These are phyloP conservation scores for Corapipo altera DNA, from an alignment of 2,113 vertebrate species.

Conservation along the genomic window DNA sequence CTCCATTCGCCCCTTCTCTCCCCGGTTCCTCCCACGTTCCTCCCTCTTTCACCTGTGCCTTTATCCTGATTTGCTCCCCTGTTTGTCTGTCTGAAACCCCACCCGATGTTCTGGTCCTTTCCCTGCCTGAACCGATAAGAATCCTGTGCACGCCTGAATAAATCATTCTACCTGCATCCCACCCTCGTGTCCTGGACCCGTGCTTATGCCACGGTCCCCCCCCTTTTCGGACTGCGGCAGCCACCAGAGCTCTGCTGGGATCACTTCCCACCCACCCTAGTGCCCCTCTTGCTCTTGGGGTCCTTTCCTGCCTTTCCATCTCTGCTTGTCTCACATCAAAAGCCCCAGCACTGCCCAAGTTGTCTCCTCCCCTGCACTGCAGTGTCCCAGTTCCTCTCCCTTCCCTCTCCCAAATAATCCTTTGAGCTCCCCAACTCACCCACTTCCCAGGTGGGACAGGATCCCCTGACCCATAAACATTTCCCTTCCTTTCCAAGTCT, in stretches of 20 bases:
- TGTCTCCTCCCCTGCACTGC: not conserved
- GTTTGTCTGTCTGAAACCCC: no score
- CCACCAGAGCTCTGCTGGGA: not conserved
- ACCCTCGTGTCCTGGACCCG: no score
- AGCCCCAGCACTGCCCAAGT: not conserved
- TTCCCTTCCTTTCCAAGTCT: not conserved
- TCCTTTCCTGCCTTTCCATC: not conserved
- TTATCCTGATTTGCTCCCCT: no score
- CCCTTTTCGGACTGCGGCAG: no score
- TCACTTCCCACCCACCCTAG: not conserved
- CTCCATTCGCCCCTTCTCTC: no score
- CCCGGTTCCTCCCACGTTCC: no score
- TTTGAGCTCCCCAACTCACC: not conserved
- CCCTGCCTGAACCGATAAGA: no score
- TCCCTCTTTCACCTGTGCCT: no score
- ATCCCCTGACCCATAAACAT: not conserved
- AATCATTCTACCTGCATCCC: no score
- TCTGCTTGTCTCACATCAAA: not conserved
- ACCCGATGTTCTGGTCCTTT: no score
- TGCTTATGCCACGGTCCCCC: no score
- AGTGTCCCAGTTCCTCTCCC: not conserved
- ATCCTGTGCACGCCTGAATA: no score
- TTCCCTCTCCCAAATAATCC: not conserved
- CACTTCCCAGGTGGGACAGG: not conserved
- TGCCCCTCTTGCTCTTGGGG: not conserved